Evolutionary conservation across 2,888 invertebrate genomes (phyloP), one percentile per base, ranked within the genome.

Genomic region (Xiphydria camelus): DNA sequence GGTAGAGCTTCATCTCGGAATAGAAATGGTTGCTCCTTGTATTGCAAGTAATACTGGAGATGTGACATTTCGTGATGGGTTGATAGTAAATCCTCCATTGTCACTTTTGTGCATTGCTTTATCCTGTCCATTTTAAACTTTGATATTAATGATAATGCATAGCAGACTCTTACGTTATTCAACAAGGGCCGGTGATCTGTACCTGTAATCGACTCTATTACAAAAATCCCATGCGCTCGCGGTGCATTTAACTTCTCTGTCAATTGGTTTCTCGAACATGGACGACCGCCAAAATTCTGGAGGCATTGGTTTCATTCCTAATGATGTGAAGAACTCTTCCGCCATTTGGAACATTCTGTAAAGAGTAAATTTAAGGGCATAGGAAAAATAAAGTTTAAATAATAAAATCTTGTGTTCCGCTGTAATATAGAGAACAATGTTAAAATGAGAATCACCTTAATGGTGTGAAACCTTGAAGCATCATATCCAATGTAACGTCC

Each of bases 211-310:
- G 12, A 87, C 80, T 61, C 84, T 81, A 64, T 92, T 89, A 66
- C 88, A 89, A 75, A 92, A 90, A 73, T 93, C 91, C 91, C 91
- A 92, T 1, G 92, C 88, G 47, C 88, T 88, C 0, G 88, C 82
- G 1, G 85, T 86, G 61, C 89, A 89, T 56, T 87, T 86, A 0
- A 84, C 85, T 70, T 81, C 86, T 49, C 87, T 79, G 55, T 87
- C 86, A 9, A 81, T 73, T 0, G 93, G 91, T 46, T 87, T 83
- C 54, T 86, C 85, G 20, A 94, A 78, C 81, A 93, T 81, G 0
- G 92, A 92, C 18, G 85, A 82, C 26, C 86, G 82, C 91, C 93
- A 93, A 78, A 93, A 94, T 75, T 89, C 87, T 0, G 87, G 85
- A 0, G 91, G 86, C 78, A 89, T 89, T 0, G 88, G 84, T 63